phyloP scores from a whole-genome alignment of 2,888 invertebrate genomes.

The Pristionchus fissidentatus region DNA sequence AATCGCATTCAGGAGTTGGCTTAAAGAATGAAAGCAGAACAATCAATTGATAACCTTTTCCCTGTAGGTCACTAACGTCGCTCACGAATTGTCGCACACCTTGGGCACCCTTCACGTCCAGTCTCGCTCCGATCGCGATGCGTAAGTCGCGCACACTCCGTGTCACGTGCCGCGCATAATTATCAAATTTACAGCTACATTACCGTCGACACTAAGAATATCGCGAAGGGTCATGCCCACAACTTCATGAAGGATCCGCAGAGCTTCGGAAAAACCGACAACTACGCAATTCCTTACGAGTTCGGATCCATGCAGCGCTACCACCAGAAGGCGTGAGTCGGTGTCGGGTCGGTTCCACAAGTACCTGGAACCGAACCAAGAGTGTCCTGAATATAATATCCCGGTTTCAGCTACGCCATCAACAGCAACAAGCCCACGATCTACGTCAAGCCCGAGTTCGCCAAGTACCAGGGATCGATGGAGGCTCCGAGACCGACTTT shows the following conservation, averaged over 20 bases:
- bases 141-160: too few species aligned
- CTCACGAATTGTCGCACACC: slow-evolving; percentile 39
- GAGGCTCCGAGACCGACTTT: slow-evolving; percentile 2
- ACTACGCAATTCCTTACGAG: slow-evolving; percentile 11
- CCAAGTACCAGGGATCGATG: neutral
- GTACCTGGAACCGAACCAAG: too few species aligned
- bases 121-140: slow-evolving; percentile 39
- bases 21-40: too few species aligned
- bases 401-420: neutral
- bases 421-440: neutral
- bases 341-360: neutral
- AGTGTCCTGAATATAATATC: neutral
- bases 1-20: too few species aligned
- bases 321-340: slow-evolving; percentile 1
- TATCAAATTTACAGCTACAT: too few species aligned
- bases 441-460: neutral
- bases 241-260: slow-evolving; percentile 20
- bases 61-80: slow-evolving; percentile 10
- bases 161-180: too few species aligned
- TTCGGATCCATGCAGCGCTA: slow-evolving; percentile 33
- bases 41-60: neutral
- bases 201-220: neutral
- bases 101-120: slow-evolving; percentile 46
- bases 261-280: neutral
- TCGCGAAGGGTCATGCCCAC: slow-evolving; percentile 5